These are phyloP conservation scores for Muscicapa comitata DNA, from an alignment of 2,797 vertebrate species.

Conservation along the genomic window DNA sequence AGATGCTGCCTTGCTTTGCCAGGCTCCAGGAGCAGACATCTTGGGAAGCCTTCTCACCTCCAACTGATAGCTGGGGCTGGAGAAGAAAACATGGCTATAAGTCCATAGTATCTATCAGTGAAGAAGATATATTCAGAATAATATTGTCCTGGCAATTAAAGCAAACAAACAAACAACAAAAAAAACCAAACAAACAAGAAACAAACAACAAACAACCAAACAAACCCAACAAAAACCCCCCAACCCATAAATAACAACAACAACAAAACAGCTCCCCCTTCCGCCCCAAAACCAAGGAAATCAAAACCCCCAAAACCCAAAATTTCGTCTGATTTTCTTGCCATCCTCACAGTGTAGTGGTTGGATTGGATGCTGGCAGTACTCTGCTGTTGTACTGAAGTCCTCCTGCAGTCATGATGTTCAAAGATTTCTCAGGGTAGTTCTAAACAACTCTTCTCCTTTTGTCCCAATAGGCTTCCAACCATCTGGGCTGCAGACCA, in stretches of 20 bases:
- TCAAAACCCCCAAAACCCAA: rapidly evolving
- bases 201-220: too few relatives aligned
- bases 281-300: too few relatives aligned
- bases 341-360: neutral
- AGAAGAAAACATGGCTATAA: neutral
- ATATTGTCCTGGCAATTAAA: neutral
- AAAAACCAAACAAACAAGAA: too few relatives aligned
- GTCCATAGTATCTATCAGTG: neutral
- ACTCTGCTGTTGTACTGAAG: neutral
- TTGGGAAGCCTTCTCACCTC: neutral
- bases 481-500: neutral
- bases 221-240: too few relatives aligned
- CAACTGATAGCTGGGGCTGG: neutral
- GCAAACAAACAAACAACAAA: too few relatives aligned
- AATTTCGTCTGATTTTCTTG: neutral
- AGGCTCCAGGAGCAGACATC: neutral
- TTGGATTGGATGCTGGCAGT: neutral
- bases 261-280: neutral
- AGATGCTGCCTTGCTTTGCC: neutral
- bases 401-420: neutral
- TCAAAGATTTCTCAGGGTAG: neutral
- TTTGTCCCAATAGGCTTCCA: neutral
- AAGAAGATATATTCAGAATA: neutral
- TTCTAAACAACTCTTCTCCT: neutral
- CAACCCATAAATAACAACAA: neutral